phyloP scores from a whole-genome alignment of 2,797 vertebrate species.

The Manis pentadactyla region DNA sequence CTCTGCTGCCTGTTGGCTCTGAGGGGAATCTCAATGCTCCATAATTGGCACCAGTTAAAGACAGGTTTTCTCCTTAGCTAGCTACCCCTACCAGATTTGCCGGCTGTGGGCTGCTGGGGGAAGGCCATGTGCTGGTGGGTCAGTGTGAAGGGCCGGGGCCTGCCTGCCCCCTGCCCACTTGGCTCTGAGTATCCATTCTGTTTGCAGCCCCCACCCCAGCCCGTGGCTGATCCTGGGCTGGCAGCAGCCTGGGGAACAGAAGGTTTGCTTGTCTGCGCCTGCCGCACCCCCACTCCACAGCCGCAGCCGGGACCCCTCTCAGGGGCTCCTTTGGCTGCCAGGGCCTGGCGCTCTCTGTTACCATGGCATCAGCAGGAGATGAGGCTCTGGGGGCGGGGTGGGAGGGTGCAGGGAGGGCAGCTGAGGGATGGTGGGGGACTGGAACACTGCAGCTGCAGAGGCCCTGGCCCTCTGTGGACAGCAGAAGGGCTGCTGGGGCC shows the following conservation, averaged over 20 bases:
- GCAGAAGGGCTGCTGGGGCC: background rate
- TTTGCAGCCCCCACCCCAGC: slow-evolving; percentile 50
- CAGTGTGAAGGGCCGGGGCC: background rate
- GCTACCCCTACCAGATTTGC: background rate
- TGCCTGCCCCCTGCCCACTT: slow-evolving; percentile 75
- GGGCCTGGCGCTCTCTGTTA: slow-evolving; percentile 67
- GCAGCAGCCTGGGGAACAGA: slow-evolving; percentile 76
- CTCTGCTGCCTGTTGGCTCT: slow-evolving; percentile 36
- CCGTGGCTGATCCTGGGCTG: slow-evolving; percentile 56
- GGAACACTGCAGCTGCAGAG: background rate
- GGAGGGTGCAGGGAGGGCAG: slow-evolving; percentile 37
- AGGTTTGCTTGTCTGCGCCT: slow-evolving; percentile 80
- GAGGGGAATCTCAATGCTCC: slow-evolving; percentile 71
- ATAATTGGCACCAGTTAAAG: slow-evolving; percentile 26
- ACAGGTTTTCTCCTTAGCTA: background rate
- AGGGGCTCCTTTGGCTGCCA: slow-evolving; percentile 77
- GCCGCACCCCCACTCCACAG: slow-evolving; percentile 53
- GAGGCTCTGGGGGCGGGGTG: slow-evolving; percentile 48
- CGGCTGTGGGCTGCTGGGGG: background rate
- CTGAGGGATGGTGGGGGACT: background rate
- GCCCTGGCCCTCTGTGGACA: background rate
- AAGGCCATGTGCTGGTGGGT: slow-evolving; percentile 57
- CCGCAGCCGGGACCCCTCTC: slow-evolving; percentile 76
- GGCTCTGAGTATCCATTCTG: slow-evolving; percentile 73
- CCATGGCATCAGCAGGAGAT: slow-evolving; percentile 68